Evolutionary conservation across 1,140 invertebrate species (phyloP), one percentile per base, ranked within the genome.

Genomic region (Heliothis virescens): DNA sequence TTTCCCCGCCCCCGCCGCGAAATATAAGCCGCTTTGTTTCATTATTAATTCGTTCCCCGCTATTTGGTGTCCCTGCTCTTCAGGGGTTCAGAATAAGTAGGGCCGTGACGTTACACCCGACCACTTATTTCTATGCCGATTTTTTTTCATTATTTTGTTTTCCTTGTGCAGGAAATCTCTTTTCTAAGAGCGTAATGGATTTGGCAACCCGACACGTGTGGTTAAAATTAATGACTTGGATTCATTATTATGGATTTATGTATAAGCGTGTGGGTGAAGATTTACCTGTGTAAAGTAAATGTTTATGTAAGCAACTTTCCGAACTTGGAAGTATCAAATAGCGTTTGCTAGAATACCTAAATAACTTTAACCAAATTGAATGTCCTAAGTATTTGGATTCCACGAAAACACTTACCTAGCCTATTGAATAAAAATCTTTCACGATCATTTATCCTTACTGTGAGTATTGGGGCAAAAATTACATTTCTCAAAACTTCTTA

Each of bases 61-160:
- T 92, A 90, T 94, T 94, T 91, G 92, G 92, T 92, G 92, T 93
- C 90, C 88, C 91, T 88, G 85, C 91, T 88, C 91, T 92, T 88
- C 86, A 90, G 86, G 84, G 87, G 85, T 88, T 90, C 86, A 81
- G 85, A 82, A 83, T 80, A 87, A 91, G 88, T 86, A 90, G 88
- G 79, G 85, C 74, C 86, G 87, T 83, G 84, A 85, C 83, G 84
- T 87, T 53, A 89, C 85, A 85, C 81, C 85, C 83, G 83, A 82
- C 82, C 82, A 82, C 83, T 83, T 85, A 82, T 82, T 79, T 71
- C 57, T 71, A 67, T 50, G 48, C 80, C 73, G 52, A 82, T 81
- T 83, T 81, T 80, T 83, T 85, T 71, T 52, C 85, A 88, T 87
- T 86, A 85, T 83, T 83, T 59, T 81, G 59, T 82, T 82, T 86